Percentiles rank a stretch among this genome's conserved stretches.
Conservation (phyloP, 2,797 vertebrate species). For the Champsocephalus gunnari region DNA sequence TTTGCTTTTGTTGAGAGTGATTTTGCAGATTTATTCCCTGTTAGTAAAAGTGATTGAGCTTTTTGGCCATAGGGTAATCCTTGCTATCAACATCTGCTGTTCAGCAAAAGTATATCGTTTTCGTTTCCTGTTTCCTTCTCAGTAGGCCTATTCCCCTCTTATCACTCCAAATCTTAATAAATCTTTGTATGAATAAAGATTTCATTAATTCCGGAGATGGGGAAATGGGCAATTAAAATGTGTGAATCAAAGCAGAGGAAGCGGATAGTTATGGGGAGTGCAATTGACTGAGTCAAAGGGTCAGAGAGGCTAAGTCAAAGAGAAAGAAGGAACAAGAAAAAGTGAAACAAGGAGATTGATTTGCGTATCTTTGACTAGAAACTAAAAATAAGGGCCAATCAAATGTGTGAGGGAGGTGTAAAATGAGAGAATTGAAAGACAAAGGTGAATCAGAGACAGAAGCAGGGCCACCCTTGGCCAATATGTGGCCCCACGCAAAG, state of each 20-base stretch:
- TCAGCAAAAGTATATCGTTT: constrained; percentile 39
- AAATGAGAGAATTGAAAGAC: constrained; percentile 32
- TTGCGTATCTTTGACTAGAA: constrained; percentile 39
- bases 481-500: no score
- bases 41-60: constrained; percentile 53
- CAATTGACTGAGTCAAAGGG: constrained; percentile 64
- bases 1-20: constrained; percentile 54
- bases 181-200: constrained; percentile 61
- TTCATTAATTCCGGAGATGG: constrained; percentile 63
- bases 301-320: constrained; percentile 62
- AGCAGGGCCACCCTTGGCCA: background rate
- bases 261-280: constrained; percentile 23
- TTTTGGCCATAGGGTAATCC: constrained; percentile 54
- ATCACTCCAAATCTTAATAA: constrained; percentile 49
- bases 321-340: constrained; percentile 60
- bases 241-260: constrained; percentile 57
- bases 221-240: constrained; percentile 71
- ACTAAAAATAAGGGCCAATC: constrained; percentile 54
- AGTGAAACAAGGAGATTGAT: constrained; percentile 65
- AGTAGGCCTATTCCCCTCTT: constrained; percentile 16
- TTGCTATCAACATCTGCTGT: constrained; percentile 53
- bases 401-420: constrained; percentile 36
- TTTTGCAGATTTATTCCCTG: constrained; percentile 62
- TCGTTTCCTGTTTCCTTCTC: constrained; percentile 16
- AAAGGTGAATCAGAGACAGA: constrained; percentile 9